Percentiles rank a stretch among this genome's conserved stretches.
Conservation (phyloP, 2,113 vertebrate genomes). For the Zosterops borbonicus region DNA sequence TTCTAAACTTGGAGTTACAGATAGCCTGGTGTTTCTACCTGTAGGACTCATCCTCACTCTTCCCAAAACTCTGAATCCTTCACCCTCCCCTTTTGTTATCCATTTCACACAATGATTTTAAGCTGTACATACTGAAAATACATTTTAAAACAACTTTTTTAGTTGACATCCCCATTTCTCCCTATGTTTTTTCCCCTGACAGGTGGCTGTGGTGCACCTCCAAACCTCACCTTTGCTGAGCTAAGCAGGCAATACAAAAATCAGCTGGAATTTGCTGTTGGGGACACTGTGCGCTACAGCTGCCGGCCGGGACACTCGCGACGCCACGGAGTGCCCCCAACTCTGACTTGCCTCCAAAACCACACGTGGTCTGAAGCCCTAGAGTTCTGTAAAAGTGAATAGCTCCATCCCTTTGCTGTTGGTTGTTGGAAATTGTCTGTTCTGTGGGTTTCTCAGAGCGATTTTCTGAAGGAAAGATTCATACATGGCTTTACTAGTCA, state of each 20-base stretch:
- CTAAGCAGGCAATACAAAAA: not conserved
- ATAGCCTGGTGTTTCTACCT: not conserved
- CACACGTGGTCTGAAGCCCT: conserved; percentile 51
- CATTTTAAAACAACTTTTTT: not conserved
- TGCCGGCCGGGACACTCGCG: not conserved
- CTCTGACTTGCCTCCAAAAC: conserved; percentile 52
- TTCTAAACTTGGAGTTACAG: rapidly evolving
- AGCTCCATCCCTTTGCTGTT: conserved; percentile 35
- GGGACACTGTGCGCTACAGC: conserved; percentile 19
- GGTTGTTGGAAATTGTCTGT: not conserved
- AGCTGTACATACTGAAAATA: rapidly evolving
- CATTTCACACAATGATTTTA: not conserved
- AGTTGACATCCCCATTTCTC: rapidly evolving
- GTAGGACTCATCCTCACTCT: not conserved
- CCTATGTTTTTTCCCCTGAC: not conserved
- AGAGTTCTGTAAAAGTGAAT: conserved; percentile 66
- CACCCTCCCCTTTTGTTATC: not conserved
- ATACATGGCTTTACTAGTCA: conserved; percentile 69
- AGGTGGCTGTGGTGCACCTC: conserved; percentile 47
- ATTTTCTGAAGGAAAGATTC: not conserved
- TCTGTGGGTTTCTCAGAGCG: not conserved
- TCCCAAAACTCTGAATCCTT: not conserved
- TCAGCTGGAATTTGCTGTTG: not conserved
- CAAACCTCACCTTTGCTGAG: conserved; percentile 30
- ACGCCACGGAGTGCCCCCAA: not conserved